Base-by-base conservation (phyloP, 2,113 vertebrate genomes). In the Caracal caracal region DNA sequence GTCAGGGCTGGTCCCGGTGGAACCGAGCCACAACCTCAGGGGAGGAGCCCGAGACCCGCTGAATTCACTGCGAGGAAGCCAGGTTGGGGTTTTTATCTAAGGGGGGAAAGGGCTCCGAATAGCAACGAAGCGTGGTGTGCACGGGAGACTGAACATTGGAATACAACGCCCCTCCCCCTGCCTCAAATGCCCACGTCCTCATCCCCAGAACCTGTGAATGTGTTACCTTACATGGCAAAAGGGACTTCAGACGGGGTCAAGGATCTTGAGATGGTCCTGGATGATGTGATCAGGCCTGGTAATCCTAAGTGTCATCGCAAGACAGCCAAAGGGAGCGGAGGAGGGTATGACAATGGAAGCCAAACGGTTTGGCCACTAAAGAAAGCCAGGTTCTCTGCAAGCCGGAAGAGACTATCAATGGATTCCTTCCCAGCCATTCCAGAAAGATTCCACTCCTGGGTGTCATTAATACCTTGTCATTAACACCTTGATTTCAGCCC, bases 81-180 rank as follows among this genome's bases (percentile, higher is more conserved):
- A 56, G 19, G 43, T 9, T 73, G 53, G 12, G 71, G 22, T 22
- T 24, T 80, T 43, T 33, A 30, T 19, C 24, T 81, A 10, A 66
- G 53, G 22, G 30, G 66, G 11, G 12, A 56, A 30, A 88, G 22
- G 4, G 9, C 6, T 15, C 24, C 76, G 66, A 24, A 19, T 6
- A 47, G 43, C 13, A 43, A 8, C 56, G 7, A 17, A n/a, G 6
- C 2, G 10, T 43, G 12, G 6, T 24, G 3, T 35, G 26, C 20
- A 1, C 11, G 6, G 28, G 33, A 33, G 10, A 10, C 49, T 47
- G 35, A 56, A 28, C 33, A 35, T 24, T 37, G 3, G 26, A 28
- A 47, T 47, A 76, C 0, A 75, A 16, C 16, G 7, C 9, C 70
- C 65, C 10, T 30, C 17, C 13, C 6, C 4, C 0, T 0, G 8